phyloP scores from a whole-genome alignment of 1,140 invertebrate species.

The Drosophila aff. region DNA sequence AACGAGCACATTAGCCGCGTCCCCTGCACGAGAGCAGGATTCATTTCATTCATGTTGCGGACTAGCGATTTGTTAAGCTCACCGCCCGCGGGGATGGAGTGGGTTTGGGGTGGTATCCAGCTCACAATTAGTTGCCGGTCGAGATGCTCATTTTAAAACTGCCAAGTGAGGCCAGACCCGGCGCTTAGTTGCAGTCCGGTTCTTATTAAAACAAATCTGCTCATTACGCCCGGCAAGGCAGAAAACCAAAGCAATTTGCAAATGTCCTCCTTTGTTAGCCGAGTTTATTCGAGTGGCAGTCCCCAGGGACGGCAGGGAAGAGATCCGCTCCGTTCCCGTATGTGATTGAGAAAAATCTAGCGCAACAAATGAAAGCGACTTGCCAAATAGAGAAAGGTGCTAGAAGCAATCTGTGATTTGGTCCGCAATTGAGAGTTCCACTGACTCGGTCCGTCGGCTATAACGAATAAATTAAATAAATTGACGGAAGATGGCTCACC shows the following conservation, averaged over 20 bases:
- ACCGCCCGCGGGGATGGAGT: slow-evolving; percentile 7
- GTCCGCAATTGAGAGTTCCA: slow-evolving; percentile 55
- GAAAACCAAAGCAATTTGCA: slow-evolving; percentile 77
- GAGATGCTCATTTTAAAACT: slow-evolving; percentile 77
- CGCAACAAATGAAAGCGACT: slow-evolving; percentile 77
- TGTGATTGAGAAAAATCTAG: slow-evolving; percentile 83
- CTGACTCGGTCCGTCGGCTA: slow-evolving; percentile 45
- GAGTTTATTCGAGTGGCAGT: slow-evolving; percentile 53
- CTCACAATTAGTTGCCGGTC: slow-evolving; percentile 62
- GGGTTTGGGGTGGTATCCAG: slow-evolving; percentile 6
- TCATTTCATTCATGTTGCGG: slow-evolving; percentile 51
- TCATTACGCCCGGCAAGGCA: slow-evolving; percentile 61
- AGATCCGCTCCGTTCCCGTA: slow-evolving; percentile 23
- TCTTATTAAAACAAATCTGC: slow-evolving; percentile 81
- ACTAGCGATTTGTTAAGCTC: slow-evolving; percentile 57
- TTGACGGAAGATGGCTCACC: slow-evolving; percentile 48
- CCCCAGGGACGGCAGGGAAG: slow-evolving; percentile 4
- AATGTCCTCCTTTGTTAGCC: slow-evolving; percentile 72
- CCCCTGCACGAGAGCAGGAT: slow-evolving; percentile 24
- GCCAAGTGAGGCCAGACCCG: slow-evolving; percentile 53
- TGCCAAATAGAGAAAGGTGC: slow-evolving; percentile 61
- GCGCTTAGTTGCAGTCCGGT: slow-evolving; percentile 64
- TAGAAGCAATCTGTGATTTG: slow-evolving; percentile 39
- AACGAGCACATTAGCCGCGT: slow-evolving; percentile 75
- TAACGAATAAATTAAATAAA: slow-evolving; percentile 64